These are phyloP conservation scores for Asobara japonica DNA, from an alignment of 1,140 invertebrate species.

Conservation along the genomic window DNA sequence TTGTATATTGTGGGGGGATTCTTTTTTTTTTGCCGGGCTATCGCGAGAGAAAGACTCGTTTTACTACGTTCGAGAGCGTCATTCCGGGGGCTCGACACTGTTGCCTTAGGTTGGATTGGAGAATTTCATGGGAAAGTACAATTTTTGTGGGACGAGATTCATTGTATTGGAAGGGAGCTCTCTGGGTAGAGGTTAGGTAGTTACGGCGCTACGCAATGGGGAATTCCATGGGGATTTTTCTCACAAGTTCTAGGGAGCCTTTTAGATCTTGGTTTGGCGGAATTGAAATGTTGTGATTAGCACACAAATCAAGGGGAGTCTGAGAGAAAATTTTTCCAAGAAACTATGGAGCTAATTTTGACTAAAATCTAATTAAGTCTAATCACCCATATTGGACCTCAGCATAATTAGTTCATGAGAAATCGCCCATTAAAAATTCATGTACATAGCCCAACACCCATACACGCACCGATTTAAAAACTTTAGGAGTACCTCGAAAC, in stretches of 20 bases:
- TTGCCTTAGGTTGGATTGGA: background rate
- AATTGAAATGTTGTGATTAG: too few species aligned
- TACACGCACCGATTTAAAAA: too few species aligned
- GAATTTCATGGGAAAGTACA: background rate
- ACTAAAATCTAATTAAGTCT: too few species aligned
- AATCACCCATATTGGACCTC: too few species aligned
- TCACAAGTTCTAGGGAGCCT: background rate
- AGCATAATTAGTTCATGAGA: too few species aligned
- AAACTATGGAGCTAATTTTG: too few species aligned
- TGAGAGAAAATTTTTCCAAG: too few species aligned
- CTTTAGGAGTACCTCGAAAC: too few species aligned
- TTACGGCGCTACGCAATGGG: background rate
- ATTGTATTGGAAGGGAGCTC: background rate
- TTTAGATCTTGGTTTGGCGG: background rate
- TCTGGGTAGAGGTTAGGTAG: background rate
- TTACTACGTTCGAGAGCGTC: background rate
- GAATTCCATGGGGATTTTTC: background rate
- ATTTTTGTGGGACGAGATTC: background rate
- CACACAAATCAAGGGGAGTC: too few species aligned
- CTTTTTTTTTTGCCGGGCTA: background rate
- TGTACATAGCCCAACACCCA: too few species aligned
- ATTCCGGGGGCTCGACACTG: slow-evolving; percentile 10
- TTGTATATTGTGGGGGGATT: background rate
- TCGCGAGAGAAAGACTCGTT: slow-evolving; percentile 4
- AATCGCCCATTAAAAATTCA: too few species aligned